These are phyloP conservation scores for Emys orbicularis DNA, from an alignment of 2,797 vertebrate genomes.

Conservation along the genomic window DNA sequence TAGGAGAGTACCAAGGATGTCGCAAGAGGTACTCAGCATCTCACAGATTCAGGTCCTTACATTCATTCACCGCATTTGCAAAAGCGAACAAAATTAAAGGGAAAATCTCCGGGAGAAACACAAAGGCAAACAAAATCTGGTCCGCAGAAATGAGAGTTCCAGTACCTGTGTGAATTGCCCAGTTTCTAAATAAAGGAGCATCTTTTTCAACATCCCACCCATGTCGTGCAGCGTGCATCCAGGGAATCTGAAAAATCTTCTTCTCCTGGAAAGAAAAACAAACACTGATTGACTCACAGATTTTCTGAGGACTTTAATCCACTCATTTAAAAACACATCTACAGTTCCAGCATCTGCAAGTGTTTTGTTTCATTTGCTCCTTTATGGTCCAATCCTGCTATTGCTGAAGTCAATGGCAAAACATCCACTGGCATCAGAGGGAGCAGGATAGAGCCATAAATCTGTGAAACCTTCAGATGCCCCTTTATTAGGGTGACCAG, in stretches of 20 bases:
- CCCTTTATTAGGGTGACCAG: neutral
- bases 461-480: constrained; percentile 16
- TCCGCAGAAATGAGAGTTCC: neutral
- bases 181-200: constrained; percentile 97
- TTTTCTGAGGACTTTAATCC: constrained; percentile 24
- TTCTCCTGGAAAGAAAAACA: constrained; percentile 87
- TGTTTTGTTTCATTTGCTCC: constrained; percentile 2
- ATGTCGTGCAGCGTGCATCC: constrained; percentile 98
- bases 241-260: constrained; percentile 98
- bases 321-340: constrained; percentile 27
- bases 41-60: neutral
- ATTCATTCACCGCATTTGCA: neutral
- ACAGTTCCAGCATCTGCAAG: constrained; percentile 3
- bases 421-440: neutral
- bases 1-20: neutral
- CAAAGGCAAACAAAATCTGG: neutral
- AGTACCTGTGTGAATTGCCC: constrained; percentile 98
- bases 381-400: neutral
- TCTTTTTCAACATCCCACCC: constrained; percentile 99
- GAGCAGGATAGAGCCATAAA: constrained; percentile 16
- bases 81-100: constrained; percentile 6
- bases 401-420: constrained; percentile 40
- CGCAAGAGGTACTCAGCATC: constrained; percentile 11
- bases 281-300: constrained; percentile 1
- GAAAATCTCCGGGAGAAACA: constrained; percentile 23